These are phyloP conservation scores for Germaria angustata DNA, from an alignment of 2,888 invertebrate species.

Conservation along the genomic window DNA sequence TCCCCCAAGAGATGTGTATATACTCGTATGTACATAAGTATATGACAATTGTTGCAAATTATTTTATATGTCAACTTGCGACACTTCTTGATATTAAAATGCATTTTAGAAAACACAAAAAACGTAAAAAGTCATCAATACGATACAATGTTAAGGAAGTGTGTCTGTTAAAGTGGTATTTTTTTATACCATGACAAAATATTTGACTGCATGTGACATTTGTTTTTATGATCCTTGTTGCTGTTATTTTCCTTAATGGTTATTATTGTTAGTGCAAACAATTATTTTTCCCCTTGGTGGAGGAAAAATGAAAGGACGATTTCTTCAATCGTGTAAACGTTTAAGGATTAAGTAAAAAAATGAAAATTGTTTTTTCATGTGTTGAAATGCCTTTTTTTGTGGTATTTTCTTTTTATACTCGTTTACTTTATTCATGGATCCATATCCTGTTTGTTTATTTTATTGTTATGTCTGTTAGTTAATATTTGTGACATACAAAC, in stretches of 20 bases:
- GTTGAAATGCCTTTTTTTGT: constrained; percentile 39
- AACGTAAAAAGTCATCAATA: constrained; percentile 48
- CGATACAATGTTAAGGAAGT: constrained; percentile 42
- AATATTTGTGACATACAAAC: neutral
- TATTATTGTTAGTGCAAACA: constrained; percentile 14
- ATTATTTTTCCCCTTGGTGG: neutral
- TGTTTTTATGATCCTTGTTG: constrained; percentile 70
- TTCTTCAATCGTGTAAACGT: constrained; percentile 67
- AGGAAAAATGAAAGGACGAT: constrained; percentile 60
- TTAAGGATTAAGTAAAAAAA: constrained; percentile 53
- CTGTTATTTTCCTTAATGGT: constrained; percentile 20
- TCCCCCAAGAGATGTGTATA: neutral
- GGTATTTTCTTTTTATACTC: constrained; percentile 34
- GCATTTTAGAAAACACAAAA: neutral
- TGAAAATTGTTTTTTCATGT: constrained; percentile 64
- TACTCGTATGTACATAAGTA: no score
- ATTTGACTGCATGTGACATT: constrained; percentile 71
- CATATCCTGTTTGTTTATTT: constrained; percentile 25
- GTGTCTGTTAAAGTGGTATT: constrained; percentile 18
- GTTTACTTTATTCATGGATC: neutral
- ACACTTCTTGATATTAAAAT: constrained; percentile 45
- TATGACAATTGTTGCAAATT: constrained; percentile 63
- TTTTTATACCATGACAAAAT: constrained; percentile 55
- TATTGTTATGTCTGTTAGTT: constrained; percentile 23
- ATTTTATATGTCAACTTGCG: constrained; percentile 59